Evolutionary conservation across 2,113 vertebrate genomes (phyloP), one percentile per base, ranked within the genome.

Genomic region (Sinocyclocheilus grahami): DNA sequence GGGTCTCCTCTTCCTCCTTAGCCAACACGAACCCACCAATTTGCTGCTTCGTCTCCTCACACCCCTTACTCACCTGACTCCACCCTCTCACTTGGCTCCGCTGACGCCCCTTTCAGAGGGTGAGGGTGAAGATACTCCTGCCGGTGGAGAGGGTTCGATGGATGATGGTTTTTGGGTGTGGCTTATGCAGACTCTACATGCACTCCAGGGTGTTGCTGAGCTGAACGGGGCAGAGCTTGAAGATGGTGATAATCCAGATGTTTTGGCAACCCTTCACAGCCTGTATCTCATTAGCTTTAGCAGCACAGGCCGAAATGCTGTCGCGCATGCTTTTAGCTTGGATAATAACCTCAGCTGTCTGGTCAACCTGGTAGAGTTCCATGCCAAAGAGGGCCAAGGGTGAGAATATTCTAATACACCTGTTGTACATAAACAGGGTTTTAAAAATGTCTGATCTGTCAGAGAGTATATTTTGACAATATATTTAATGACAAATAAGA

Each of bases 221-320:
- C 93, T 99, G 1, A 97, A 97, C 90, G 96, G 94, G 62, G 94
- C 93, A 9, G 94, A 95, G 69, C 95, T 94, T 0, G 97, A 98
- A 86, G 98, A 99, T 88, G 97, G 97, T 0, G 98, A 99, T 92
- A 97, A 95, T 55, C 94, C 97, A 0, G 97, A 98, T 51, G 96
- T 99, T 8, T 92, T 99, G 89, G 95, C 96, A 87, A 97, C 96
- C 0, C 96, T 99, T 60, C 97, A 99, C 72, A 97, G 95, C 58
- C 96, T 99, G 82, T 99, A 99, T 92, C 91, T 99, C 88, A 99
- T 99, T 93, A 98, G 96, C 75, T 99, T 99, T 91, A 98, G 96
- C 37, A 96, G 96, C 48, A 97, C 97, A 0, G 98, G 98, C 83
- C 95, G 98, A 86, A 96, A 96, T 86, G 97, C 98, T 12, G 97